These are phyloP conservation scores for Frankliniella fusca DNA, from an alignment of 2,888 invertebrate genomes.

Conservation along the genomic window DNA sequence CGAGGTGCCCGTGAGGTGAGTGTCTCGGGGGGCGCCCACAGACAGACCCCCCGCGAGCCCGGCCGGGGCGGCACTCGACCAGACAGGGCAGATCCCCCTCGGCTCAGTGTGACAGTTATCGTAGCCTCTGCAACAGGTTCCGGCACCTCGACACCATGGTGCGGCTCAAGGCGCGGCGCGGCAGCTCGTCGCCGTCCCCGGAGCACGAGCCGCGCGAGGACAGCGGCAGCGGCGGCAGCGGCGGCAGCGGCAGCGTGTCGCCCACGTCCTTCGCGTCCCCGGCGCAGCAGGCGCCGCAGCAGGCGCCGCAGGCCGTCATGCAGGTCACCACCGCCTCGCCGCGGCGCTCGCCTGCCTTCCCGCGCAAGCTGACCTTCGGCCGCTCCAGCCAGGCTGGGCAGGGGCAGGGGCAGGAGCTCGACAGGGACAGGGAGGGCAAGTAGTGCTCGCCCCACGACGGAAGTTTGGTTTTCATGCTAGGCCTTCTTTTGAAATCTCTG, in stretches of 20 bases:
- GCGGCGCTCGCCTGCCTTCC: slow-evolving; percentile 50
- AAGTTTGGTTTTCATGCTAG: too few relatives aligned
- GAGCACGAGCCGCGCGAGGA: slow-evolving; percentile 60
- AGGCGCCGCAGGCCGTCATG: background rate
- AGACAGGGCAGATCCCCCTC: background rate
- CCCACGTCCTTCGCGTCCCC: background rate
- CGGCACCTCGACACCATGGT: slow-evolving; percentile 84
- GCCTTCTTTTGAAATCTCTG: too few relatives aligned
- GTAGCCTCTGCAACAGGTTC: slow-evolving; percentile 56
- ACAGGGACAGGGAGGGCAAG: slow-evolving; percentile 22
- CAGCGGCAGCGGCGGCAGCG: slow-evolving; percentile 41
- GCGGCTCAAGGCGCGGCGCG: slow-evolving; percentile 64
- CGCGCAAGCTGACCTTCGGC: slow-evolving; percentile 44
- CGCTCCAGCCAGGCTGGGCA: slow-evolving; percentile 40
- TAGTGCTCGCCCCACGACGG: background rate
- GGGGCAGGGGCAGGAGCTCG: background rate
- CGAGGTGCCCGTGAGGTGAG: slow-evolving; percentile 74
- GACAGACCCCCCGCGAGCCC: background rate
- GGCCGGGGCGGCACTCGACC: background rate
- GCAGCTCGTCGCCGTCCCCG: slow-evolving; percentile 48
- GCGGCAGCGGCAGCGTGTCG: slow-evolving; percentile 28
- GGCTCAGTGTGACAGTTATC: slow-evolving; percentile 13
- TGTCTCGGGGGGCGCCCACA: background rate
- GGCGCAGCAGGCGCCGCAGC: background rate
- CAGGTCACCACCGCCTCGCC: slow-evolving; percentile 48